phyloP scores from a whole-genome alignment of 2,797 vertebrate species.

The Melanotaenia maccullochi region DNA sequence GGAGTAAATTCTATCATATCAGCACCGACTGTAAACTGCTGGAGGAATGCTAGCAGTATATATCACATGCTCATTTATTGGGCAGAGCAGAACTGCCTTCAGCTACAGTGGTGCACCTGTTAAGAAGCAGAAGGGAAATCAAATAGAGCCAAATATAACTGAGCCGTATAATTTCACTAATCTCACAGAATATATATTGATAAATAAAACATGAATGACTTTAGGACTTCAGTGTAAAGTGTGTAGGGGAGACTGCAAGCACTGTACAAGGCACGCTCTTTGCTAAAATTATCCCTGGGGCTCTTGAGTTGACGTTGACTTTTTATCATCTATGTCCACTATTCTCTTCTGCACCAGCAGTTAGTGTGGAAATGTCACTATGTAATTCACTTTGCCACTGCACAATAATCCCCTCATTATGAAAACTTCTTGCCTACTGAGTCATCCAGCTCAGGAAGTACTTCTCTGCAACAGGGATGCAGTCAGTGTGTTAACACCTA shows the following conservation, averaged over 20 bases:
- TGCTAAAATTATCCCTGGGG: conserved; percentile 11
- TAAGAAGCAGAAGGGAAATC: conserved; percentile 25
- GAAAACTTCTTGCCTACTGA: conserved; percentile 65
- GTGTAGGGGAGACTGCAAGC: conserved; percentile 1
- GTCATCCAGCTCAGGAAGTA: conserved; percentile 52
- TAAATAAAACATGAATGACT: background rate
- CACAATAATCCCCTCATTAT: conserved; percentile 71
- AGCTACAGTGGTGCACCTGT: conserved; percentile 38
- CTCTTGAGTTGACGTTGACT: conserved; percentile 33
- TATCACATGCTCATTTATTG: conserved; percentile 58
- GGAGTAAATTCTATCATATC: conserved; percentile 61
- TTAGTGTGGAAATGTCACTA: conserved; percentile 40
- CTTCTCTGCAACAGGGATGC: conserved; percentile 36
- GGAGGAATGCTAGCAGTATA: conserved; percentile 39
- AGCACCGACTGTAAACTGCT: conserved; percentile 47
- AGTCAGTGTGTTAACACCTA: conserved; percentile 41
- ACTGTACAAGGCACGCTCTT: conserved; percentile 1
- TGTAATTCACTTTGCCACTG: conserved; percentile 69
- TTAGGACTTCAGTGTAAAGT: too few species aligned
- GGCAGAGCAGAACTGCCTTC: conserved; percentile 40
- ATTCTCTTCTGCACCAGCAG: conserved; percentile 45
- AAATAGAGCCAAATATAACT: conserved; percentile 12
- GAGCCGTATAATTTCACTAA: background rate
- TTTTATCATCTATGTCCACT: conserved; percentile 46
- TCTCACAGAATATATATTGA: background rate